Conservation (phyloP, 2,113 vertebrate species). For the Paramormyrops kingsleyae region DNA sequence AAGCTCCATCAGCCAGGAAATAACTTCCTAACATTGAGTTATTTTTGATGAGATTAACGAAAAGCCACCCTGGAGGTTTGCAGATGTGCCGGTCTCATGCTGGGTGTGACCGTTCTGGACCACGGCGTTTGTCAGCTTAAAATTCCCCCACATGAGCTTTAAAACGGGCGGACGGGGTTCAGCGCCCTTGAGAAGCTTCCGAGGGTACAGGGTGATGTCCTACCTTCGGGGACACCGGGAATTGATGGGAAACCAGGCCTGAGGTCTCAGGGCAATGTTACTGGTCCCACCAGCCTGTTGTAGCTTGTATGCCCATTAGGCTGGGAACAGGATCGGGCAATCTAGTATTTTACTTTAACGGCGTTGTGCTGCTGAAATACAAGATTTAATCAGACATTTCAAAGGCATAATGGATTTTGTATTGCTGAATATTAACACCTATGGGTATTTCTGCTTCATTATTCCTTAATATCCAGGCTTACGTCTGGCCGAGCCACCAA, state of each 20-base stretch:
- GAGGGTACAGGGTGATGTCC: background rate
- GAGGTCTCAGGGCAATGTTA: background rate
- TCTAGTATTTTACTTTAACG: background rate
- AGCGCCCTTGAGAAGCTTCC: background rate
- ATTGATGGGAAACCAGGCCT: background rate
- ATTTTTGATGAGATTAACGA: background rate
- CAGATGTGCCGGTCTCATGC: background rate
- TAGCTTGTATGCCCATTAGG: background rate
- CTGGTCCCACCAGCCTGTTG: background rate
- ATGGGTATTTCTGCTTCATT: background rate
- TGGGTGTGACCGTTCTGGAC: background rate
- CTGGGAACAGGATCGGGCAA: background rate
- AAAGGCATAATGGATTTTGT: background rate
- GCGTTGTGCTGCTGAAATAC: background rate
- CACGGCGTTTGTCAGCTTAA: background rate
- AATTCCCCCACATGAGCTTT: background rate
- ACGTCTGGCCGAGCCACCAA: background rate
- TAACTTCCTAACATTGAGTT: background rate
- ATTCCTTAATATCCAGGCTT: background rate
- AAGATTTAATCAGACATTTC: background rate
- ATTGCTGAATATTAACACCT: background rate
- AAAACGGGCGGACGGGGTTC: background rate
- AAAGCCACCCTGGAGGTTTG: background rate
- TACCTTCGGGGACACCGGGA: background rate
- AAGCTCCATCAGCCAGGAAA: background rate